Base-by-base conservation (phyloP, 2,888 invertebrate species). In the Cybosia mesomella region DNA sequence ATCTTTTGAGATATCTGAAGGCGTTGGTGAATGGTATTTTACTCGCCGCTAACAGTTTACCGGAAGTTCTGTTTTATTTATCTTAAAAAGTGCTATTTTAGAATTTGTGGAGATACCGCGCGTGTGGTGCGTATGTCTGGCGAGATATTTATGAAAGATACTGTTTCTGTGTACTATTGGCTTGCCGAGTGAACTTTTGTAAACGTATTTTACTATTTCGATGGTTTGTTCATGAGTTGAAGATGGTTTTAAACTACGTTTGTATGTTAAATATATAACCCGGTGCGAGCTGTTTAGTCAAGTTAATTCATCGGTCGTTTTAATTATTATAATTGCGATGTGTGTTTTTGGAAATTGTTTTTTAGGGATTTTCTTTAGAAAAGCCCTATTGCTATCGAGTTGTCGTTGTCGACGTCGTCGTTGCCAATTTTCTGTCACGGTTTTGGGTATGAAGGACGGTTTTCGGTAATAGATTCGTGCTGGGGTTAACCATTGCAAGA, bases 51-150 rank as follows among this genome's bases (percentile, higher is more conserved):
- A 49, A 59, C 36, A 15, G 39, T 55, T 54, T 57, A 59, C 59
- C 59, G 34, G 24, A 53, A 59, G 53, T 28, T 55, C 32, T 22
- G 57, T 65, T 66, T 66, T 66, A 66, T 66, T 66, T 60, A 66
- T 57, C 15, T 66, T 66, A 49, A 61, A 60, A 49, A 60, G 36
- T 54, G 55, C 66, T 39, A 39, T 66, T 66, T 61, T 66, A 61
- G 66, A 43, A 32, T 43, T n/a, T 43, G 55, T 21, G 36, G 54
- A 61, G 55, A 66, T 57, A 28, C 39, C 49, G 61, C 43, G 49
- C 43, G 61, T 43, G 49, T 61, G 32, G 53, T 24, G n/a, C 49
- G 49, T 49, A 32, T 53, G 49, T 59, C 59, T 58, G 54, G 43
- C 58, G n/a, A 59, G 59, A 24, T 67, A 57, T 67, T 67, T 62